A percentile compares a stretch with the other conserved stretches of the same genome.
phyloP scores from a whole-genome alignment of 1,140 invertebrate genomes.

The Thaumetopoea pityocampa region DNA sequence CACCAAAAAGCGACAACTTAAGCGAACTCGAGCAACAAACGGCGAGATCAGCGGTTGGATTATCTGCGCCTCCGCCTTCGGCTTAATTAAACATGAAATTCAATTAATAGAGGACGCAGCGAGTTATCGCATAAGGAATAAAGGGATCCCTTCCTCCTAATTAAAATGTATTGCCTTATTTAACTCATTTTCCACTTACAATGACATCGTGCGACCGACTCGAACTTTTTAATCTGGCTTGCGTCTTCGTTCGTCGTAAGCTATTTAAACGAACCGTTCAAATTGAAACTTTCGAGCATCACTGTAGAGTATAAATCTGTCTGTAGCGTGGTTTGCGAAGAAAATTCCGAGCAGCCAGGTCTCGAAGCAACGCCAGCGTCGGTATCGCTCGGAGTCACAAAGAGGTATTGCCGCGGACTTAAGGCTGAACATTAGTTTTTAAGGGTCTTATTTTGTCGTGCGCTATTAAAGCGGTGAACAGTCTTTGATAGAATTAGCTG shows the following conservation, averaged over 20 bases:
- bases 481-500: conserved; percentile 70
- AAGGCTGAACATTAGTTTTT: conserved; percentile 73
- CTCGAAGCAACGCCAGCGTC: conserved; percentile 32
- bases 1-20: conserved; percentile 26
- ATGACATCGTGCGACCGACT: conserved; percentile 67
- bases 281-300: conserved; percentile 21
- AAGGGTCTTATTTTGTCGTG: conserved; percentile 72
- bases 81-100: conserved; percentile 75
- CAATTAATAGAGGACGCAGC: conserved; percentile 67
- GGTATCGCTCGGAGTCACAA: conserved; percentile 62
- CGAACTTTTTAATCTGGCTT: conserved; percentile 70
- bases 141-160: conserved; percentile 70
- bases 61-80: conserved; percentile 44
- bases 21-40: conserved; percentile 35
- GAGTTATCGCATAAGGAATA: conserved; percentile 70
- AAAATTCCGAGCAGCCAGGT: conserved; percentile 54
- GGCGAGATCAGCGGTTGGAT: conserved; percentile 50
- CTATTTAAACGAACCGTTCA: neutral
- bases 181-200: conserved; percentile 75
- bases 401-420: conserved; percentile 72
- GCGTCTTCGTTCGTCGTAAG: conserved; percentile 54
- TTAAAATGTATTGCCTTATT: conserved; percentile 76
- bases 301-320: conserved; percentile 19
- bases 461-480: conserved; percentile 54
- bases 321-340: conserved; percentile 21